Evolutionary conservation across 1,140 invertebrate genomes (phyloP).

Genomic region (Drosophila tani): DNA sequence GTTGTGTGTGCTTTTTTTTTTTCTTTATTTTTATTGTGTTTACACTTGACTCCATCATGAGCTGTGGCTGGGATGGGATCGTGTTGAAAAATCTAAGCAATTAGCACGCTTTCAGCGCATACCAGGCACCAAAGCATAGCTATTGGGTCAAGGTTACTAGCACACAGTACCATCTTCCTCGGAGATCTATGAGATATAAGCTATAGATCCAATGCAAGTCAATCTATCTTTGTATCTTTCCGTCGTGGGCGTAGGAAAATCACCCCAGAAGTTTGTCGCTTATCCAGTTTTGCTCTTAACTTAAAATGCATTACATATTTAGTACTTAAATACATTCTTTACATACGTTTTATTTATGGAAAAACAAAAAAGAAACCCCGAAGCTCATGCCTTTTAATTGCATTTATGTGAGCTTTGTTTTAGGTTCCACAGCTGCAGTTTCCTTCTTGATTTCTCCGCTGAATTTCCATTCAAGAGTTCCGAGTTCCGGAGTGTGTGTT

Average conservation of each 20-base stretch:
- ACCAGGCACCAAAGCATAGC: slow-evolving; percentile 18
- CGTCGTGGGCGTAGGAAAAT: too few relatives aligned
- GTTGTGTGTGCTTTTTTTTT: slow-evolving; percentile 26
- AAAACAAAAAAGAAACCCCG: neutral
- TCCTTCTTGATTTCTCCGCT: neutral
- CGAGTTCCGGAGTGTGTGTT: slow-evolving; percentile 9
- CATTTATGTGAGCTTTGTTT: neutral
- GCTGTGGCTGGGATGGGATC: slow-evolving; percentile 18
- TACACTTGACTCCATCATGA: slow-evolving; percentile 67
- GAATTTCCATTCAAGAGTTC: slow-evolving; percentile 15
- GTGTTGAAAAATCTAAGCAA: slow-evolving; percentile 71
- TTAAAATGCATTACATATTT: neutral
- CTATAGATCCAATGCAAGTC: neutral
- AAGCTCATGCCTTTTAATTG: neutral
- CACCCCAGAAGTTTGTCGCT: too few relatives aligned
- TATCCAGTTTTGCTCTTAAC: neutral
- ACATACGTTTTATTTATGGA: neutral
- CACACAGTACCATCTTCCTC: slow-evolving; percentile 28
- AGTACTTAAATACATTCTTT: neutral
- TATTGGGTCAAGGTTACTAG: slow-evolving; percentile 76
- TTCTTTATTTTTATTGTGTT: slow-evolving; percentile 63
- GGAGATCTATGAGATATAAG: neutral
- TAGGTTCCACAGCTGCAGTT: neutral
- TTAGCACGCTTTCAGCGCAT: slow-evolving; percentile 76
- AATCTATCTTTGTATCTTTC: slow-evolving; percentile 44